Evolutionary conservation across 2,113 vertebrate species (phyloP), one percentile per base, ranked within the genome.

Genomic region (Melanerpes formicivorus): DNA sequence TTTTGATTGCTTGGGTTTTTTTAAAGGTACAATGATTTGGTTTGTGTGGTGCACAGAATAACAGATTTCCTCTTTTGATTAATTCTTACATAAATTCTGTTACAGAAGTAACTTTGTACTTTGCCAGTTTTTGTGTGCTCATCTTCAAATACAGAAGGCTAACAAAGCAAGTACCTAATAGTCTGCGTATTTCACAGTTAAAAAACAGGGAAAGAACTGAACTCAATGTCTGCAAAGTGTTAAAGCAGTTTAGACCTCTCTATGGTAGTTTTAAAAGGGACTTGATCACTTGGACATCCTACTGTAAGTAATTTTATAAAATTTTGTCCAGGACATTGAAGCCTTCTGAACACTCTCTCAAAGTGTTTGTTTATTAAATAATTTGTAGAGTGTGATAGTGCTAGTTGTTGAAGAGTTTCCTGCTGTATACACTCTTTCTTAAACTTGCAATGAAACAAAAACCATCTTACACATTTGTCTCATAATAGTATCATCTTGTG

Each of bases 401-500:
- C 29, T 48, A 71, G 3, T 79, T 93, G 27, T 60, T 54, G 40
- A 82, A 72, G 72, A 77, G 32, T 92, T 90, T 83, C 44, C 79
- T 80, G 52, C 48, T 85, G 29, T 88, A 17, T 89, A 29, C 56
- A 32, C 48, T 54, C 18, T 87, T 93, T 80, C 69, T 55, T 64
- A 37, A 95, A 46, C 10, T 80, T 86, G 88, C 80, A 77, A 27
- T 92, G 90, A 62, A 88, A 70, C 80, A 56, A 79, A 76, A 94
- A 25, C 23, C 18, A 1, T 85, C 1, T 83, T 88, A 81, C 77
- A 46, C 30, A 5, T 83, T 90, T 93, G 80, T 95, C 90, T 93
- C 44, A 1, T 89, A 75, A 88, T 48, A 94, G 90, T 89, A 30
- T 95, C 92, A 94, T 87, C 93, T 73, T 95, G 72, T 93, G 79